These are phyloP conservation scores for Meteorus sp. DNA, from an alignment of 1,140 invertebrate genomes.

Conservation along the genomic window DNA sequence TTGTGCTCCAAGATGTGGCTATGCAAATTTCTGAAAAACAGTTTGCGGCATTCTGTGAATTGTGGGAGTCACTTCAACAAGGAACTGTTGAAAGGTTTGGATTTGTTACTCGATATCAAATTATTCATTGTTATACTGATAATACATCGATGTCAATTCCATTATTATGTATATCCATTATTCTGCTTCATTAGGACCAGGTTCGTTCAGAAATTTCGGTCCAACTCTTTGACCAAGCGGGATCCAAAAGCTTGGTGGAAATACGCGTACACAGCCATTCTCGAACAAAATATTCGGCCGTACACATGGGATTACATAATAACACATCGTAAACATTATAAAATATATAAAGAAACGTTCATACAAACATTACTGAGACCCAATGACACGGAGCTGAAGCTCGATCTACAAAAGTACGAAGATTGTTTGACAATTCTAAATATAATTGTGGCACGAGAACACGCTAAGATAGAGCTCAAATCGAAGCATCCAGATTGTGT, in stretches of 20 bases:
- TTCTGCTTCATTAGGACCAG: constrained; percentile 26
- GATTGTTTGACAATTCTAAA: constrained; percentile 74
- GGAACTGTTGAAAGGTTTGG: constrained; percentile 70
- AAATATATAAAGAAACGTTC: constrained; percentile 72
- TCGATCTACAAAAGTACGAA: constrained; percentile 76
- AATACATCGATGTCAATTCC: constrained; percentile 7
- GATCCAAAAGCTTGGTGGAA: constrained; percentile 70
- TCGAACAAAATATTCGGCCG: constrained; percentile 72
- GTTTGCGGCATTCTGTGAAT: constrained; percentile 69
- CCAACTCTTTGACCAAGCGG: constrained; percentile 55
- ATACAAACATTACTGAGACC: constrained; percentile 72
- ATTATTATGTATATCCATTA: constrained; percentile 50
- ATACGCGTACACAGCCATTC: constrained; percentile 73
- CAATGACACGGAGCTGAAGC: constrained; percentile 72
- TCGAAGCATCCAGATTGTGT: constrained; percentile 36
- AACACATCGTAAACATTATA: constrained; percentile 71
- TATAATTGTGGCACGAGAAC: constrained; percentile 77
- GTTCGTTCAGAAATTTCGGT: constrained; percentile 47
- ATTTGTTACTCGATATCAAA: too few species aligned
- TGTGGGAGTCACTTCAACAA: constrained; percentile 69
- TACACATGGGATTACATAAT: constrained; percentile 75
- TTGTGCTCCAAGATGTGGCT: constrained; percentile 77
- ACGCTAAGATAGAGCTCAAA: constrained; percentile 57
- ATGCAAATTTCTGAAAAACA: constrained; percentile 74
- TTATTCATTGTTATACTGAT: too few species aligned